Evolutionary conservation across 2,888 invertebrate genomes (phyloP).

Genomic region (Microdon myrmicae): DNA sequence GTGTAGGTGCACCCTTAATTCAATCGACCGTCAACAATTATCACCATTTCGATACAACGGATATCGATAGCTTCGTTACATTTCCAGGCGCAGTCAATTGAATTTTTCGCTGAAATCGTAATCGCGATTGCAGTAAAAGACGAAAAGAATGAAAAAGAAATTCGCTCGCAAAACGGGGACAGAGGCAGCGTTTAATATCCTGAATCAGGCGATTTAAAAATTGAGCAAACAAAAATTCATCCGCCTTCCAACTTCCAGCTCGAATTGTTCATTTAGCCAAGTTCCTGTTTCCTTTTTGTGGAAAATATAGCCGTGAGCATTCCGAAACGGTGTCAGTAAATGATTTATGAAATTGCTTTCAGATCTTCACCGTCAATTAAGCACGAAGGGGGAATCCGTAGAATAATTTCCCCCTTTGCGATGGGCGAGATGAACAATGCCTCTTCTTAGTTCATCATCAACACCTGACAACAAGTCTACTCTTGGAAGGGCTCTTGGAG

Average conservation of each 20-base stretch:
- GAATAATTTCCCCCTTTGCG: conserved; percentile 21
- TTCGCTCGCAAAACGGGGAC: neutral
- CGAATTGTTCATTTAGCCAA: neutral
- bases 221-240: neutral
- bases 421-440: conserved; percentile 16
- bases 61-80: conserved; percentile 17
- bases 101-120: conserved; percentile 47
- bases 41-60: conserved; percentile 31
- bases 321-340: conserved; percentile 44
- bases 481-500: no score
- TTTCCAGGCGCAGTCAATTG: conserved; percentile 36
- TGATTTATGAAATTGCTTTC: conserved; percentile 54
- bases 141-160: conserved; percentile 17
- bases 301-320: conserved; percentile 22
- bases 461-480: conserved; percentile 35
- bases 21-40: conserved; percentile 47
- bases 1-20: no score
- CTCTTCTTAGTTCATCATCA: conserved; percentile 26
- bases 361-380: conserved; percentile 53
- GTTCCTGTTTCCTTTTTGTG: conserved; percentile 13
- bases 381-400: conserved; percentile 15
- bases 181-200: conserved; percentile 49
- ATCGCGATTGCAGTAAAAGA: conserved; percentile 7
- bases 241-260: conserved; percentile 10
- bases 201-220: conserved; percentile 29